Percentiles rank a stretch among this genome's conserved stretches.
phyloP scores from a whole-genome alignment of 2,113 vertebrate genomes.

The Rallus limicola region DNA sequence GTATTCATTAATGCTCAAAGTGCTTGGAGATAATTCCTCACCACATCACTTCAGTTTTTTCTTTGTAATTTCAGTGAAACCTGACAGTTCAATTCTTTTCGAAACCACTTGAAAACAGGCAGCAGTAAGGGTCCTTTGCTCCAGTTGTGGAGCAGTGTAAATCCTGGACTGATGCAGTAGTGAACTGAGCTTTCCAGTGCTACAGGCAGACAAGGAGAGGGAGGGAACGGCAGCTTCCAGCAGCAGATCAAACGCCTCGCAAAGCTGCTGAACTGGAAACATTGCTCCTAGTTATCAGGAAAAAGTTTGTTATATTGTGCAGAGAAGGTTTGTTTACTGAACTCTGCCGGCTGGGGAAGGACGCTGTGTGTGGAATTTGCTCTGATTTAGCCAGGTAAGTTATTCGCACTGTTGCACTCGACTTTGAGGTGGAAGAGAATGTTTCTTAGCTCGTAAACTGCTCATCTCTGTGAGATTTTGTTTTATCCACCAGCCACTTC shows the following conservation, averaged over 20 bases:
- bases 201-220: not conserved
- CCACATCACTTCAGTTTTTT: not conserved
- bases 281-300: not conserved
- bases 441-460: constrained; percentile 35
- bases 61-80: not conserved
- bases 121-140: not conserved
- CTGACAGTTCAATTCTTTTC: not conserved
- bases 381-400: constrained; percentile 56
- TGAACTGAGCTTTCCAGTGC: not conserved
- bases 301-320: constrained; percentile 8
- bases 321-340: constrained; percentile 52
- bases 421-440: not conserved
- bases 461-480: constrained; percentile 21
- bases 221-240: not conserved
- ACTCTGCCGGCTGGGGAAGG: constrained; percentile 19
- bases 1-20: not conserved
- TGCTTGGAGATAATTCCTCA: not conserved
- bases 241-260: not conserved
- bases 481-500: constrained; percentile 43
- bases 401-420: not conserved
- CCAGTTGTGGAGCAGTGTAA: not conserved
- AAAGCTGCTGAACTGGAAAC: constrained; percentile 1
- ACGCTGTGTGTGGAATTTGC: constrained; percentile 31
- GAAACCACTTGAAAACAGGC: not conserved
- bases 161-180: not conserved